phyloP scores from a whole-genome alignment of 2,797 vertebrate species.

The Garrulus glandarius region DNA sequence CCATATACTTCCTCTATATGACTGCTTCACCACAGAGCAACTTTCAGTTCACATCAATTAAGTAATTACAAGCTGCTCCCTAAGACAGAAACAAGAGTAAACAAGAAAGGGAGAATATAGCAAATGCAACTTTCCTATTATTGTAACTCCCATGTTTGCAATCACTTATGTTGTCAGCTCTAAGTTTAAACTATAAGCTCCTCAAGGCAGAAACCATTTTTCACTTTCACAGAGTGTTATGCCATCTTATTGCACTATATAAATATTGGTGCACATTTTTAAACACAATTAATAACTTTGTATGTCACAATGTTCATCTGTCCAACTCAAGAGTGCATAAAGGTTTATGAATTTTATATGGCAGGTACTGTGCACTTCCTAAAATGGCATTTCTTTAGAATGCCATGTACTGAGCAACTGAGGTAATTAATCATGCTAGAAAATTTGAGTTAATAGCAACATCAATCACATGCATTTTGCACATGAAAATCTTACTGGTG shows the following conservation, averaged over 20 bases:
- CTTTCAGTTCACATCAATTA: neutral
- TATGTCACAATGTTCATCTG: neutral
- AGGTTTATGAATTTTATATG: neutral
- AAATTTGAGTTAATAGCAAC: neutral
- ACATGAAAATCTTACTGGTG: neutral
- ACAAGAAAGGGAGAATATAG: neutral
- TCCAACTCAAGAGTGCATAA: neutral
- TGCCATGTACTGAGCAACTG: neutral
- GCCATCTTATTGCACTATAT: neutral
- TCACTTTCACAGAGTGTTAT: neutral
- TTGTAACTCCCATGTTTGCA: neutral
- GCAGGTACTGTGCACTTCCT: neutral
- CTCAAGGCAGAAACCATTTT: neutral
- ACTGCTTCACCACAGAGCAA: neutral
- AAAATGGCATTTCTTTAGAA: conserved; percentile 6
- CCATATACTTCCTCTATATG: neutral
- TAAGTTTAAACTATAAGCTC: neutral
- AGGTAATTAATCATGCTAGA: neutral
- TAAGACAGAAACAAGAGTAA: neutral
- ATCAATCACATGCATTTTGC: neutral
- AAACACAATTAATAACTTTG: neutral
- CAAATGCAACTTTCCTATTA: neutral
- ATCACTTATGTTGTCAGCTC: neutral
- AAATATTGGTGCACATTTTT: neutral
- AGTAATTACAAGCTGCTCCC: neutral